Evolutionary conservation across 2,113 vertebrate genomes (phyloP).

Genomic region (Tragelaphus strepsiceros): DNA sequence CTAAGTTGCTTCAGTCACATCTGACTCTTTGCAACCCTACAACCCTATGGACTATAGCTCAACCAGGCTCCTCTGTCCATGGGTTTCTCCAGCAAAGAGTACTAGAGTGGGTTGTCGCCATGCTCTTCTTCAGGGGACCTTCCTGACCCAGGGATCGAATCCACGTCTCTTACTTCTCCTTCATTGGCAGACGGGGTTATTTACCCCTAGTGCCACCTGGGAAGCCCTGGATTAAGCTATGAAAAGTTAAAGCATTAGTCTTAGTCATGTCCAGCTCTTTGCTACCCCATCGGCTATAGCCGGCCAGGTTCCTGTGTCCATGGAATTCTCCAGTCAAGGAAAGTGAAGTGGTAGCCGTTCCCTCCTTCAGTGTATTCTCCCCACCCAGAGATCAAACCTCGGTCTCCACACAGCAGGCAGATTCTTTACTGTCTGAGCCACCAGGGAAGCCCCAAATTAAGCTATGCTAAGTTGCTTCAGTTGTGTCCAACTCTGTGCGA

Average conservation of each 20-base stretch:
- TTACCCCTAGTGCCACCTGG: background rate
- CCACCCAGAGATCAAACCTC: background rate
- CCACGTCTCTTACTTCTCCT: background rate
- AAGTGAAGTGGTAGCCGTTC: background rate
- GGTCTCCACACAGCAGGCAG: background rate
- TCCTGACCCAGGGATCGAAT: background rate
- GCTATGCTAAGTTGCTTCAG: too few species aligned
- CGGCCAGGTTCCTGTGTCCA: background rate
- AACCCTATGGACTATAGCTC: background rate
- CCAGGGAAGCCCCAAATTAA: background rate
- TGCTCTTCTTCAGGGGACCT: background rate
- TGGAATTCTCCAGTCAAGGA: background rate
- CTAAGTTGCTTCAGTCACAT: background rate
- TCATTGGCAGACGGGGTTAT: background rate
- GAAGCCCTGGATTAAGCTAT: background rate
- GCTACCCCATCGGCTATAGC: background rate
- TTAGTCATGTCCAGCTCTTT: background rate
- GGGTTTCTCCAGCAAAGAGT: background rate
- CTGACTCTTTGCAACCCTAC: background rate
- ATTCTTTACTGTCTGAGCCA: background rate
- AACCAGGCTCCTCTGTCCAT: background rate
- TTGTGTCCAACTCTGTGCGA: too few species aligned
- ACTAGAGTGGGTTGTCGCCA: background rate
- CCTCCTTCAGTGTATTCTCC: background rate
- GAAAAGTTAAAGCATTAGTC: background rate